Evolutionary conservation across 2,888 invertebrate species (phyloP), one percentile per base, ranked within the genome.

Genomic region (Pseudeuparius sepicola): DNA sequence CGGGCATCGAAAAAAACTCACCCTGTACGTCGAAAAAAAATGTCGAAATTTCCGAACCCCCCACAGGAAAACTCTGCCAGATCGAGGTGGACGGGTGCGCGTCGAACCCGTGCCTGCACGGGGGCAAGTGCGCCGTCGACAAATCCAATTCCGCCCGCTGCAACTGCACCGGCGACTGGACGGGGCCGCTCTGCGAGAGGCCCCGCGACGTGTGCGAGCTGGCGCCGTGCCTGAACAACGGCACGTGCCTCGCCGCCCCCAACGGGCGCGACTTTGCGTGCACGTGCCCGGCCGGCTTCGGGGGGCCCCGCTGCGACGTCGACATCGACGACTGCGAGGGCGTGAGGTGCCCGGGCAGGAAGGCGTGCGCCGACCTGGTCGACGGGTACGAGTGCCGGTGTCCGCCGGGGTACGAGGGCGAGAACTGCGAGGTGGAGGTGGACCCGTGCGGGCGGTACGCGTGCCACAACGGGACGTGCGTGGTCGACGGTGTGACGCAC

Each of bases 391-490:
- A 75, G 41, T 78, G 78, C 47, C 61, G 64, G 24, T 78, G 77
- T 51, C 68, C 67, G 4, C 61, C 66, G 6, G 77, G 77, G 7
- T 73, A 65, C 47, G 60, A 64, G 10, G 76, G 74, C n/a, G 68
- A 68, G 2, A 68, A 72, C 52, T 78, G 77, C 48, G 64, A 65
- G 3, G 51, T 63, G 2, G 64, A 68, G 43, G 56, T 68, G 25
- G 68, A 74, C 53, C 73, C 74, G 36, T 83, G 84, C 58, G 65
- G 67, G 9, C 61, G 66, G 29, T 66, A 70, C 46, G 77, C 79
- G 15, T 90, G 89, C 66, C 70, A 75, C 60, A 81, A 82, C 63
- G 67, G 65, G 48, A 77, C 75, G 34, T 62, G 62, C 36, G 40
- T 49, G 6, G 44, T 53, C 7, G 52, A 56, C 25, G 41, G 49